Base-by-base conservation (phyloP, 2,113 vertebrate species). In the Corythoichthys haematopterus region DNA sequence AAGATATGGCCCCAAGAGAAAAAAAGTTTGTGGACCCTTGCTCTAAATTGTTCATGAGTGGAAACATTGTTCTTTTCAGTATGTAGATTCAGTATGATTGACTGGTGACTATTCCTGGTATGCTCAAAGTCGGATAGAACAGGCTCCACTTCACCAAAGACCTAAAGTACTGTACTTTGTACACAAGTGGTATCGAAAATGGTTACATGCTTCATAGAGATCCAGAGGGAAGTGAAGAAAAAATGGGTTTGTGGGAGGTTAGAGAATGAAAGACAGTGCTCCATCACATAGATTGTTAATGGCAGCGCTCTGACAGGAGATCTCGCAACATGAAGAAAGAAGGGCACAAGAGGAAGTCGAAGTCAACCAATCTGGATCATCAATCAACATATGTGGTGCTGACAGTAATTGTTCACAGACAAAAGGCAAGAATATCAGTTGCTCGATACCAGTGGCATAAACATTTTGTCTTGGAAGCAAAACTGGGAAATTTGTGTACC, bases 241-340 rank as follows among this genome's bases (percentile, higher is more conserved):
- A 28, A 69, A 56, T 11, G 55, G 45, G 33, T 53, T 50, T 33
- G 56, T 45, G 7, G 65, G 63, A 63, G 71, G 68, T 47, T 20
- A 60, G 35, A 68, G 58, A 73, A 56, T 63, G 58, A 63, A 59
- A 43, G 74, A 77, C 56, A 65, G 74, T 20, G 7, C 46, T 69
- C 46, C 57, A 33, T 80, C 68, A 59, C 3, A 63, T 20, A 51
- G 70, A 84, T 78, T 50, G 37, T 15, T 46, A 37, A 3, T 75
- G 74, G 20, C 71, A 77, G 69, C 69, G 35, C 64, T 75, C 73
- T 71, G 68, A 81, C 70, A 77, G 67, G 35, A 52, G 35, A 40
- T 58, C 62, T 74, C 52, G 61, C 51, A 83, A 63, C 69, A 76
- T 43, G 70, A 28, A 61, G 57, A 37, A 3, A 53, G 50, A 46